Conservation (phyloP, 1,140 invertebrate species). For the Leptinotarsa defecta region DNA sequence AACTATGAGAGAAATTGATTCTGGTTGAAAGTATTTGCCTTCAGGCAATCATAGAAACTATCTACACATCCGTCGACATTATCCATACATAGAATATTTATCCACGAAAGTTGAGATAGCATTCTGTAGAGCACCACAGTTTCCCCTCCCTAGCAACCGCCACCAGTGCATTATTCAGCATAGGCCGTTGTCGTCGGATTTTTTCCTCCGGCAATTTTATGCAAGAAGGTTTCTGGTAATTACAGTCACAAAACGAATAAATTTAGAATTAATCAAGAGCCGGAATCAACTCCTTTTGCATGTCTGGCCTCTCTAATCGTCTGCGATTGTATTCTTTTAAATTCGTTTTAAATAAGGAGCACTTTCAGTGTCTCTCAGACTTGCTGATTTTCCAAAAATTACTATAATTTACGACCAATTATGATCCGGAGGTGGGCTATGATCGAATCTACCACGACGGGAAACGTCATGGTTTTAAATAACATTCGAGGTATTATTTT, state of each 20-base stretch:
- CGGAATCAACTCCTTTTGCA: slow-evolving; percentile 41
- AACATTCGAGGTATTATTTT: neutral
- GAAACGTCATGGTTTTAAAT: slow-evolving; percentile 1
- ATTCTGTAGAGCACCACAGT: no score
- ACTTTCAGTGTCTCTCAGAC: neutral
- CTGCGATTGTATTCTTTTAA: neutral
- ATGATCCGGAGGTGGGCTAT: neutral
- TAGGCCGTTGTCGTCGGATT: slow-evolving; percentile 46
- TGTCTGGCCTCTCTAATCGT: slow-evolving; percentile 34
- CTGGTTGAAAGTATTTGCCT: no score
- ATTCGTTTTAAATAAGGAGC: slow-evolving; percentile 1
- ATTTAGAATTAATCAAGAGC: slow-evolving; percentile 47
- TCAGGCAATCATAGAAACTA: no score
- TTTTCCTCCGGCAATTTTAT: slow-evolving; percentile 48
- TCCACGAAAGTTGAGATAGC: no score
- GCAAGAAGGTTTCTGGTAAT: slow-evolving; percentile 50
- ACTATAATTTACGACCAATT: neutral
- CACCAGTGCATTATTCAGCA: slow-evolving; percentile 41
- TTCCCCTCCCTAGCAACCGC: neutral
- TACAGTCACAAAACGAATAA: slow-evolving; percentile 48
- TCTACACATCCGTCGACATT: no score
- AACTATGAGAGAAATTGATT: neutral
- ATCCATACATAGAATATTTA: no score
- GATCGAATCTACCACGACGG: slow-evolving; percentile 1
- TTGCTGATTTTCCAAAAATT: neutral